phyloP scores from a whole-genome alignment of 2,797 vertebrate genomes.

The Cirrhinus mrigala region DNA sequence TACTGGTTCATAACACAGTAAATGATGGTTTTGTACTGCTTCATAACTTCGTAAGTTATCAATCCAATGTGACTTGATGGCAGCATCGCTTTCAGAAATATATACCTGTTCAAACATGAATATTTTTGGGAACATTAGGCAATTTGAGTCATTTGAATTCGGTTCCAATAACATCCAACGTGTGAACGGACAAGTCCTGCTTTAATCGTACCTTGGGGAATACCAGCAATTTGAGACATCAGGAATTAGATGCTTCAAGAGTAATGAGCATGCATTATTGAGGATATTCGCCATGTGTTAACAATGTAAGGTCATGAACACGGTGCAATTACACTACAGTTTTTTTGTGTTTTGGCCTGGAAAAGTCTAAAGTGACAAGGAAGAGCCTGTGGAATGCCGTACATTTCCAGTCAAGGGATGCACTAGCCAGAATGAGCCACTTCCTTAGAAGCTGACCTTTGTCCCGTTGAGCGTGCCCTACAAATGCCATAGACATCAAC shows the following conservation, averaged over 20 bases:
- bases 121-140: not conserved
- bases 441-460: constrained; percentile 51
- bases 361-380: constrained; percentile 31
- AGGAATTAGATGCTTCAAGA: constrained; percentile 21
- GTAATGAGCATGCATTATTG: constrained; percentile 4
- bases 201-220: not conserved
- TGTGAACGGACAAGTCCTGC: not conserved
- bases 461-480: constrained; percentile 32
- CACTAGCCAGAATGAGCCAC: constrained; percentile 50
- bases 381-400: constrained; percentile 40
- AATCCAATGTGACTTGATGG: not conserved
- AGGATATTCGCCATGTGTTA: constrained; percentile 14
- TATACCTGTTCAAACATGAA: not conserved
- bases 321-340: not conserved
- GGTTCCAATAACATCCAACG: not conserved
- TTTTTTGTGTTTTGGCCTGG: constrained; percentile 6
- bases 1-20: not conserved
- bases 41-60: not conserved
- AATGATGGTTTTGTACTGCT: not conserved
- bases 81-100: not conserved
- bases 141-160: not conserved
- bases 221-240: not conserved
- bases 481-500: constrained; percentile 25
- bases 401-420: constrained; percentile 50
- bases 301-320: constrained; percentile 40